Evolutionary conservation across 2,888 invertebrate genomes (phyloP).

Genomic region (Cerceris rybyensis): DNA sequence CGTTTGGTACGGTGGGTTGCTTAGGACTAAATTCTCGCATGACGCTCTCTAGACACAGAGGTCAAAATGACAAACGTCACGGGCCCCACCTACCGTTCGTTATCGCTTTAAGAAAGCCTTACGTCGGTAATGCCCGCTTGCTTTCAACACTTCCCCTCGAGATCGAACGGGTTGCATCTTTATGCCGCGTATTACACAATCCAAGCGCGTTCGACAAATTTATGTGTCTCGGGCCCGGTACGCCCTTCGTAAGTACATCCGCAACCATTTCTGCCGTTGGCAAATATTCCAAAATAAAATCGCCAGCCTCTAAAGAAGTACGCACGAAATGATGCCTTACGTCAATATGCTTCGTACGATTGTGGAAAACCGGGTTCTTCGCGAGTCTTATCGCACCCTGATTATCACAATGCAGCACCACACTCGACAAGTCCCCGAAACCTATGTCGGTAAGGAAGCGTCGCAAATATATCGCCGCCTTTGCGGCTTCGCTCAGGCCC

Average conservation of each 20-base stretch:
- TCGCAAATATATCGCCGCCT: conserved; percentile 16
- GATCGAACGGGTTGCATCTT: conserved; percentile 4
- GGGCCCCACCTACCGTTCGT: too few relatives aligned
- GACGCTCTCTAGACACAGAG: too few relatives aligned
- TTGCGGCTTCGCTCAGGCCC: conserved; percentile 5
- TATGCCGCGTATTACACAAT: not conserved
- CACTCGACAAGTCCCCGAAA: not conserved
- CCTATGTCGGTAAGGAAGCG: conserved; percentile 12
- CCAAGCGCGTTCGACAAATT: not conserved
- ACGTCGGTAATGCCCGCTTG: too few relatives aligned
- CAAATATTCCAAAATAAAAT: not conserved
- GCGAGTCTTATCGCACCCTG: conserved; percentile 16
- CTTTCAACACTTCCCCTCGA: conserved; percentile 47
- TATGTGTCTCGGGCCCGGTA: conserved; percentile 9
- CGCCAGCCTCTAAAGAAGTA: not conserved
- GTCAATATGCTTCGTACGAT: conserved; percentile 25
- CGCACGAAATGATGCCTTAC: conserved; percentile 23
- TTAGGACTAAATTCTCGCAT: too few relatives aligned
- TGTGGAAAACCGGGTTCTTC: conserved; percentile 17
- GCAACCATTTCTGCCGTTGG: conserved; percentile 12
- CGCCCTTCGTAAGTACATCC: conserved; percentile 21
- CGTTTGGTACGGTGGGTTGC: too few relatives aligned
- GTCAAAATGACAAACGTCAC: too few relatives aligned
- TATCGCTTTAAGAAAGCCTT: too few relatives aligned
- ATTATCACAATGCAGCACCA: conserved; percentile 8